These are phyloP conservation scores for Stenodema calcarata DNA, from an alignment of 2,888 invertebrate species.

Conservation along the genomic window DNA sequence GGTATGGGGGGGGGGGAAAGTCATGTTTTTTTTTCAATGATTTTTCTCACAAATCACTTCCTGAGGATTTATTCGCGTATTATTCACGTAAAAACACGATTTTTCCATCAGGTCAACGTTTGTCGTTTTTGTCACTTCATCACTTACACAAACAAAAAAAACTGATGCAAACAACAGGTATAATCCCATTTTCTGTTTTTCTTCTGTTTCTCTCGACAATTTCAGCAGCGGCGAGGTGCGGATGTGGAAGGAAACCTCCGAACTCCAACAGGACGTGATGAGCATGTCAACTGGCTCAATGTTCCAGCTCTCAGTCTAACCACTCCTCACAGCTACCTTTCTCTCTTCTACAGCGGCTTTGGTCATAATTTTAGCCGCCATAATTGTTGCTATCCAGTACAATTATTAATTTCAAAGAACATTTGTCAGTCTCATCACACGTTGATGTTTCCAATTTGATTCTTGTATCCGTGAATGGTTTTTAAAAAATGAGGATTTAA, in stretches of 20 bases:
- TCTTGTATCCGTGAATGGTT: too few species aligned
- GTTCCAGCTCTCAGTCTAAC: slow-evolving; percentile 59
- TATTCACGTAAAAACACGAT: too few species aligned
- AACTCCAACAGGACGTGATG: slow-evolving; percentile 61
- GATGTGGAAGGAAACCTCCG: slow-evolving; percentile 66
- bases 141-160: neutral
- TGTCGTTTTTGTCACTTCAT: neutral
- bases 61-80: too few species aligned
- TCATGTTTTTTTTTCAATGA: too few species aligned
- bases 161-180: neutral
- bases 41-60: too few species aligned
- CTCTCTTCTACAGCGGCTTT: slow-evolving; percentile 18
- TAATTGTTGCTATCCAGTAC: neutral
- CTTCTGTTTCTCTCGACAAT: too few species aligned
- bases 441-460: too few species aligned
- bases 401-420: neutral
- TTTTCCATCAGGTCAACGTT: neutral
- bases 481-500: too few species aligned
- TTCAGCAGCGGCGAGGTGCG: slow-evolving; percentile 75
- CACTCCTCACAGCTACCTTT: slow-evolving; percentile 19
- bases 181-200: slow-evolving; percentile 62
- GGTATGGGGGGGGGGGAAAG: too few species aligned
- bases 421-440: too few species aligned
- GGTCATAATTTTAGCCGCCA: neutral
- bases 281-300: slow-evolving; percentile 63